Evolutionary conservation across 1,140 invertebrate species (phyloP).

Genomic region (Bradysia coprophila): DNA sequence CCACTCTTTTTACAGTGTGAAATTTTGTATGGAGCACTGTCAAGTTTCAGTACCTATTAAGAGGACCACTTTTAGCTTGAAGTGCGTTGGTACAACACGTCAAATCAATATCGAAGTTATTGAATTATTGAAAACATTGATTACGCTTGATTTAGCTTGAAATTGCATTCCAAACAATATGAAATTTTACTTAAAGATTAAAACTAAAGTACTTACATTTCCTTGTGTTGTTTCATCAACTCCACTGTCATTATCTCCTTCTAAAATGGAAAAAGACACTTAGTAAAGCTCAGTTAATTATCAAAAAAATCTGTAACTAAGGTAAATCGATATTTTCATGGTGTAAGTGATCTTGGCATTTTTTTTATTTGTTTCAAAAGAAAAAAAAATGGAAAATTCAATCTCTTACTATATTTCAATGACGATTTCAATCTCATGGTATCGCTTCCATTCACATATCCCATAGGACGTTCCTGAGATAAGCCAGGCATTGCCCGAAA

Average conservation of each 20-base stretch:
- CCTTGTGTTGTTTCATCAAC: conserved; percentile 57
- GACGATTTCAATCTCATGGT: not conserved
- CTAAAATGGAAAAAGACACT: conserved; percentile 31
- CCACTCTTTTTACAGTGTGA: too few relatives aligned
- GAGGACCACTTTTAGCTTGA: too few relatives aligned
- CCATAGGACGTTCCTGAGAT: not conserved
- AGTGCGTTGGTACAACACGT: too few relatives aligned
- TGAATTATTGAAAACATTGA: too few relatives aligned
- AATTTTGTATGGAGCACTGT: too few relatives aligned
- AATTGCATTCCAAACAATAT: too few relatives aligned
- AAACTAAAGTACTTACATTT: conserved; percentile 51
- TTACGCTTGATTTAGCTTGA: too few relatives aligned
- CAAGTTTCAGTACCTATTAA: too few relatives aligned
- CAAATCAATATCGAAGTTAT: too few relatives aligned
- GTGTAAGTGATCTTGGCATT: too few relatives aligned
- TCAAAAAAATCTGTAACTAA: not conserved
- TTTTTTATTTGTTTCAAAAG: not conserved
- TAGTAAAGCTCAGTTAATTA: conserved; percentile 4
- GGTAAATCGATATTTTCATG: too few relatives aligned
- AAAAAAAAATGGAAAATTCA: not conserved
- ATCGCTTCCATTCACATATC: not conserved
- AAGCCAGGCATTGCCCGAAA: not conserved
- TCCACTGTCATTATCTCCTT: conserved; percentile 59
- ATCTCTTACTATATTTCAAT: not conserved
- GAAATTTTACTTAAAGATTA: too few relatives aligned